Percentiles rank a stretch among this genome's conserved stretches.
Evolutionary conservation across 2,888 invertebrate genomes (phyloP).

Genomic region (Oscheius onirici): DNA sequence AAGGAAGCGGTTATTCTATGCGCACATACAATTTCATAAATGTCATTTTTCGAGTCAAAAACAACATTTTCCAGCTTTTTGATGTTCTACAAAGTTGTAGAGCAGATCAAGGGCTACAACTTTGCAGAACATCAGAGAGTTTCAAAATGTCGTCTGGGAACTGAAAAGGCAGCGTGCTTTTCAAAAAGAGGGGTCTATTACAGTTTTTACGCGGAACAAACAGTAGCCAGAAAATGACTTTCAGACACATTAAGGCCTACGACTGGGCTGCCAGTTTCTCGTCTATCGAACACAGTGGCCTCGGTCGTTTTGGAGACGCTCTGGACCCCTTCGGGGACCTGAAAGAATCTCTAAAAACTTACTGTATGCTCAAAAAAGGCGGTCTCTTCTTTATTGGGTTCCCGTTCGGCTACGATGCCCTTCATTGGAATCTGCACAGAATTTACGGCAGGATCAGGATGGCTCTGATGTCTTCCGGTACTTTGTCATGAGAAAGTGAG

Average conservation of each 20-base stretch:
- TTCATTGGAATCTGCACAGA: constrained; percentile 32
- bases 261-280: constrained; percentile 29
- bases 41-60: no score
- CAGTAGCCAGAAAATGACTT: no score
- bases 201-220: no score
- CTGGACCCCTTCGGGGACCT: constrained; percentile 30
- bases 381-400: constrained; percentile 26
- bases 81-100: no score
- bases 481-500: neutral
- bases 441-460: constrained; percentile 31
- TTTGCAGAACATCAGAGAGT: no score
- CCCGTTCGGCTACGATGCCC: constrained; percentile 18
- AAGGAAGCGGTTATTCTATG: no score
- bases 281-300: constrained; percentile 29
- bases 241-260: constrained; percentile 17
- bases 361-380: constrained; percentile 29
- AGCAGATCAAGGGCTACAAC: no score
- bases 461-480: constrained; percentile 26
- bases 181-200: no score
- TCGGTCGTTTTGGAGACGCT: constrained; percentile 31
- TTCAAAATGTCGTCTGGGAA: no score
- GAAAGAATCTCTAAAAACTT: constrained; percentile 25
- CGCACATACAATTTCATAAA: no score
- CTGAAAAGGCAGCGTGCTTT: no score
- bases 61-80: no score